These are phyloP conservation scores for Fulica atra DNA, from an alignment of 2,113 vertebrate species.

Conservation along the genomic window DNA sequence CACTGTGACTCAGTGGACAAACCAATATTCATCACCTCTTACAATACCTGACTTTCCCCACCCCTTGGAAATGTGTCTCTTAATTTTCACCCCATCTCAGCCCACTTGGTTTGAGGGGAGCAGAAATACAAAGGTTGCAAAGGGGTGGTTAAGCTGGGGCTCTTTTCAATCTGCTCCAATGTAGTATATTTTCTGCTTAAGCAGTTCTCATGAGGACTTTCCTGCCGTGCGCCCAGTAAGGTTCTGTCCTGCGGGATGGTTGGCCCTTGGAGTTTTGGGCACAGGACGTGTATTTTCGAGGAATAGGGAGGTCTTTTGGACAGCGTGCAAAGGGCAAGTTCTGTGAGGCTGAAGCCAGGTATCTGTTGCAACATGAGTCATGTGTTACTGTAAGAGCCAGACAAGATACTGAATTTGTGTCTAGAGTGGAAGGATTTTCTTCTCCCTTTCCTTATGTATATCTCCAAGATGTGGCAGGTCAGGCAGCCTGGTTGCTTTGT, in stretches of 20 bases:
- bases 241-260: not conserved
- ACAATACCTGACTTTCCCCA: not conserved
- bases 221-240: not conserved
- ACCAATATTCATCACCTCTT: not conserved
- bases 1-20: not conserved
- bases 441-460: not conserved
- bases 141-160: not conserved
- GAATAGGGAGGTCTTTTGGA: not conserved
- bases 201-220: not conserved
- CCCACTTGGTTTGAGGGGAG: not conserved
- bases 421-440: not conserved
- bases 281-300: not conserved
- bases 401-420: not conserved
- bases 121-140: not conserved
- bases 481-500: not conserved
- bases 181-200: not conserved
- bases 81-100: not conserved
- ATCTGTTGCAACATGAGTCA: not conserved
- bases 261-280: not conserved
- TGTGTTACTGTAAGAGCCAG: not conserved
- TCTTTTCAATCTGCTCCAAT: not conserved
- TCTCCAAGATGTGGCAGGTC: not conserved
- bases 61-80: not conserved
- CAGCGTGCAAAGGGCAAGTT: not conserved
- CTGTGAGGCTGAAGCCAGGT: not conserved